Evolutionary conservation across 1,140 invertebrate genomes (phyloP), one percentile per base, ranked within the genome.

Genomic region (Drosophila simulans): DNA sequence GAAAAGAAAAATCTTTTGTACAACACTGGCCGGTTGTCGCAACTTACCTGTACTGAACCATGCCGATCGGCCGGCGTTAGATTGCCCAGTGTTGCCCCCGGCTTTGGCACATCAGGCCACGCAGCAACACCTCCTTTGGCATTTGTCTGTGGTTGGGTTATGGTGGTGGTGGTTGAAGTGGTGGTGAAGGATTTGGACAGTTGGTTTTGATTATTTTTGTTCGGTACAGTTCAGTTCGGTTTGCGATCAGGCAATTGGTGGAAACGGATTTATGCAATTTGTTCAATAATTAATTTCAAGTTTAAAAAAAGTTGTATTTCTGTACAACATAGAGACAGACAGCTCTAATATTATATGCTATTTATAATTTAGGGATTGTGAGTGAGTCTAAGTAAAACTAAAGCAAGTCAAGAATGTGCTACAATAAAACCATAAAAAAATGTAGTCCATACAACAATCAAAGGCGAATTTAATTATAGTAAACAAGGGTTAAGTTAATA

Each of bases 11-110:
- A 22, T 63, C 58, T 20, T 45, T 74, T 54, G 58, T 63, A 73
- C 58, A 74, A 73, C 70, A 54, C 57, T 62, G 51, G 51, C 37
- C 58, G 70, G 70, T 88, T 77, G 20, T 72, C 54, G 76, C 79
- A 81, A 94, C 94, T 94, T 94, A 98, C 97, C 97, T 98, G 97
- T 85, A 98, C 97, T 92, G 97, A 98, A 93, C 97, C 97, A 93
- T 98, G 97, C 93, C 97, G 95, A 94, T 98, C 97, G 91, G 97
- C 97, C 83, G 97, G 97, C 77, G 97, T 98, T 90, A 98, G 95
- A 93, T 95, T 95, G 81, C 95, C 95, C 80, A 95, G 75, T 54
- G 92, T 92, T 54, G 91, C 92, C 74, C 92, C 90, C 37, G 91
- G 93, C 78, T 94, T 94, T 45, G 93, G 93, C 73, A 93, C 92